phyloP scores from a whole-genome alignment of 2,113 vertebrate genomes.

The Pagrus major region DNA sequence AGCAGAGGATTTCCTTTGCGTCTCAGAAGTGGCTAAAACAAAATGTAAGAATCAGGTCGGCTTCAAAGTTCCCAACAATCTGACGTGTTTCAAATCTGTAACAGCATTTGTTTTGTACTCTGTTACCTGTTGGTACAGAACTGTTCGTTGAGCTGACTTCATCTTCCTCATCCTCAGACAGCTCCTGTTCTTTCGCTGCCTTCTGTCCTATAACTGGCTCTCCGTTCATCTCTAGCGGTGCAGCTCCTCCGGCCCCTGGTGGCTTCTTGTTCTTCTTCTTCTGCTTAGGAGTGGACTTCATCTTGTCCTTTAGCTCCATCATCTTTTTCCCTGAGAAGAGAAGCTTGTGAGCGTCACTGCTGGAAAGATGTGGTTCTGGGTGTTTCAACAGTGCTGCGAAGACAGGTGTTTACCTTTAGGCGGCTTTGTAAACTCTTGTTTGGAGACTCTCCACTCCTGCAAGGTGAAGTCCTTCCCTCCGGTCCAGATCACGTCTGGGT shows the following conservation, averaged over 20 bases:
- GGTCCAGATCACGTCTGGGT: conserved; percentile 91
- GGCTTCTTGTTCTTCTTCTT: conserved; percentile 90
- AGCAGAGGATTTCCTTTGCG: conserved; percentile 54
- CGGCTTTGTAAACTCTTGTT: conserved; percentile 90
- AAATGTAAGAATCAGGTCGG: not conserved
- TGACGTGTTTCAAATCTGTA: not conserved
- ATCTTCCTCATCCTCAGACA: conserved; percentile 80
- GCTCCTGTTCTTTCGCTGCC: conserved; percentile 59
- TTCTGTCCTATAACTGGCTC: conserved; percentile 70
- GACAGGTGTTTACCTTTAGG: conserved; percentile 88
- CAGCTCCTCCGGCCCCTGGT: conserved; percentile 45
- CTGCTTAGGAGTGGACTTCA: conserved; percentile 79
- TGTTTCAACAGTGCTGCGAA: not conserved
- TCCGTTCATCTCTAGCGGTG: conserved; percentile 74
- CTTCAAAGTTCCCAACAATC: not conserved
- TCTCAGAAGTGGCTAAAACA: conserved; percentile 56
- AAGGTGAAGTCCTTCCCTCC: conserved; percentile 96
- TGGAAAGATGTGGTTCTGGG: not conserved
- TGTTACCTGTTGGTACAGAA: conserved; percentile 45
- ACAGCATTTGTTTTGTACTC: rapidly evolving
- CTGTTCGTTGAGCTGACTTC: conserved; percentile 60
- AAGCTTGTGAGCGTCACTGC: rapidly evolving
- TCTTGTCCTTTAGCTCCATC: conserved; percentile 64
- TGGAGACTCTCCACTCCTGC: conserved; percentile 91
- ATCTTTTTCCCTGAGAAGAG: conserved; percentile 89